phyloP scores from a whole-genome alignment of 2,797 vertebrate genomes.

The Syndactyla subalaris region DNA sequence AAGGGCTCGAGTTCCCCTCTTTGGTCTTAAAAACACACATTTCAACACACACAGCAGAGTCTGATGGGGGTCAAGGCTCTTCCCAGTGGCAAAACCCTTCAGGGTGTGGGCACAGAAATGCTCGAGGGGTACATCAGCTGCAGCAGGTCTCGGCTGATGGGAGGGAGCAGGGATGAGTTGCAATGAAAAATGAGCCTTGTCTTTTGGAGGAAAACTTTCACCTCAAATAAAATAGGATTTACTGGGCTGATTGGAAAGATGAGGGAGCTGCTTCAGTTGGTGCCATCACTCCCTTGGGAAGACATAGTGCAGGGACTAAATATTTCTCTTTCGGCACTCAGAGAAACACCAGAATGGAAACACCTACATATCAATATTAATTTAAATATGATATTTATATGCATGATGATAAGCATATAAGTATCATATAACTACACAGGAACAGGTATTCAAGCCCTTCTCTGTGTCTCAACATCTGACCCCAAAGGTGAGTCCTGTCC shows the following conservation, averaged over 20 bases:
- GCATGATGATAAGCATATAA: background rate
- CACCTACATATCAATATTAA: rapidly evolving
- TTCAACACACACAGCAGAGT: rapidly evolving
- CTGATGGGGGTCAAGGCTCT: rapidly evolving
- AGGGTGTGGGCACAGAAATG: rapidly evolving
- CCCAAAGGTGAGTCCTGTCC: background rate
- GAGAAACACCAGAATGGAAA: background rate
- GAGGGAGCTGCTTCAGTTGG: background rate
- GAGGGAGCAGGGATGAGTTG: rapidly evolving
- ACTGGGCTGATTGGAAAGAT: background rate
- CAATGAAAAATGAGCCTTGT: background rate
- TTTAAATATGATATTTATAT: background rate
- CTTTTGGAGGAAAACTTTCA: background rate
- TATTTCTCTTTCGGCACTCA: background rate
- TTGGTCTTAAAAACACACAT: background rate
- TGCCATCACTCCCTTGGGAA: background rate
- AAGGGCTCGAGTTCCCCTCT: background rate
- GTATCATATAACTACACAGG: background rate
- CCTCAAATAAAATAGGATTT: background rate
- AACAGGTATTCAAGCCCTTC: background rate
- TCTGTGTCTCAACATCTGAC: background rate
- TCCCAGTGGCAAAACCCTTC: rapidly evolving
- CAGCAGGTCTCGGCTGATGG: background rate
- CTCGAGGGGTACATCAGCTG: rapidly evolving
- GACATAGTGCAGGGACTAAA: background rate